Conservation (phyloP, 2,113 vertebrate species). For the Ctenomys sociabilis region DNA sequence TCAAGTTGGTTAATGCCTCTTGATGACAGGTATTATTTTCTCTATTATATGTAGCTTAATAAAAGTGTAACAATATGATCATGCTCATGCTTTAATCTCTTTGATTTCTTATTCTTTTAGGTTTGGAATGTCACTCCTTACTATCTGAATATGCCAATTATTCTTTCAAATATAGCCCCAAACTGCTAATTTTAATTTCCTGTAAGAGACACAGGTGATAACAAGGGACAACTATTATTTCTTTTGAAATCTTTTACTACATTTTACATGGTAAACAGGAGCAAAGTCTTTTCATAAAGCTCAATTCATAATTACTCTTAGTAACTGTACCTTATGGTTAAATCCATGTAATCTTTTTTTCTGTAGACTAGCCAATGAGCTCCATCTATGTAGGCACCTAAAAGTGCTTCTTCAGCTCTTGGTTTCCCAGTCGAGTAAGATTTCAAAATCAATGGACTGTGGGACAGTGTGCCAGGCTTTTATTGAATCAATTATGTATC, state of each 20-base stretch:
- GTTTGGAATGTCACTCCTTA: slow-evolving; percentile 30
- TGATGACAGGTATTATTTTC: slow-evolving; percentile 36
- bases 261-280: neutral
- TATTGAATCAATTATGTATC: neutral
- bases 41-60: neutral
- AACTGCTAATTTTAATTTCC: neutral
- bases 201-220: slow-evolving; percentile 13
- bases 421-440: slow-evolving; percentile 28
- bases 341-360: neutral
- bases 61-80: slow-evolving; percentile 33
- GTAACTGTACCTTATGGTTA: neutral
- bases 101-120: slow-evolving; percentile 62
- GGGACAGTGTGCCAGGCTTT: neutral
- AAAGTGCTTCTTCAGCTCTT: neutral
- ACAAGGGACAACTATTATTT: slow-evolving; percentile 2
- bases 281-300: neutral
- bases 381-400: neutral
- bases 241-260: neutral
- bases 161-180: slow-evolving; percentile 54
- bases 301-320: neutral
- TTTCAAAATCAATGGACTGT: neutral
- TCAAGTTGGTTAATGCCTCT: slow-evolving; percentile 64
- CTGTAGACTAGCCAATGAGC: neutral
- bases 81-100: slow-evolving; percentile 37
- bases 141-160: slow-evolving; percentile 31